phyloP scores from a whole-genome alignment of 2,797 vertebrate genomes.

The Kryptolebias ocellatus region DNA sequence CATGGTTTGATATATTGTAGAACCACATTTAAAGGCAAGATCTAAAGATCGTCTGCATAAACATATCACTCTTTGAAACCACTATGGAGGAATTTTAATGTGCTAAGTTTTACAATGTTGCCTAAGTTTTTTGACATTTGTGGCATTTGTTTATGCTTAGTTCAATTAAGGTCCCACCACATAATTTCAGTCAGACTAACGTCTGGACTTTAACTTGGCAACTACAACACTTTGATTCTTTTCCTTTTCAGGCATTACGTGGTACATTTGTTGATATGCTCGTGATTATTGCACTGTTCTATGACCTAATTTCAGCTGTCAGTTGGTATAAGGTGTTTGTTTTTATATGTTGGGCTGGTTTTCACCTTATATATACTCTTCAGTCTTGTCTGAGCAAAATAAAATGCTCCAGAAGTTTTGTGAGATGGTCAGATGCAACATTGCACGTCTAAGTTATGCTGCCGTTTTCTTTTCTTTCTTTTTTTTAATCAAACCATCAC shows the following conservation, averaged over 20 bases:
- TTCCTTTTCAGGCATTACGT: neutral
- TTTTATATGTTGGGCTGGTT: neutral
- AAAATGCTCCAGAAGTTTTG: neutral
- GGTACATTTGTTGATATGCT: neutral
- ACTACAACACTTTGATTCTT: neutral
- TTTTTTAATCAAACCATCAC: neutral
- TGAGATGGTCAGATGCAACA: neutral
- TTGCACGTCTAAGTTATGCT: neutral
- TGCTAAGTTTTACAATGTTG: neutral
- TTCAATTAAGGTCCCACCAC: neutral
- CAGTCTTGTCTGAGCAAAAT: neutral
- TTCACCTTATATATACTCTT: neutral
- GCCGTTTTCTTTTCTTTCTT: neutral
- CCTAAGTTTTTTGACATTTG: neutral
- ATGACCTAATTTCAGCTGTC: neutral
- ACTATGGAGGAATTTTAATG: neutral
- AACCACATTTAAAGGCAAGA: neutral
- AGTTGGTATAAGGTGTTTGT: neutral
- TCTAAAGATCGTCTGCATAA: neutral
- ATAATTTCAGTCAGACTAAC: neutral
- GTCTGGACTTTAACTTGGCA: neutral
- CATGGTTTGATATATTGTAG: too few relatives aligned
- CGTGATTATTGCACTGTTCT: neutral
- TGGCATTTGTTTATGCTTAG: neutral
- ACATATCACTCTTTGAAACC: neutral